Evolutionary conservation across 2,113 vertebrate genomes (phyloP).

Genomic region (Actenoides lindsayi): DNA sequence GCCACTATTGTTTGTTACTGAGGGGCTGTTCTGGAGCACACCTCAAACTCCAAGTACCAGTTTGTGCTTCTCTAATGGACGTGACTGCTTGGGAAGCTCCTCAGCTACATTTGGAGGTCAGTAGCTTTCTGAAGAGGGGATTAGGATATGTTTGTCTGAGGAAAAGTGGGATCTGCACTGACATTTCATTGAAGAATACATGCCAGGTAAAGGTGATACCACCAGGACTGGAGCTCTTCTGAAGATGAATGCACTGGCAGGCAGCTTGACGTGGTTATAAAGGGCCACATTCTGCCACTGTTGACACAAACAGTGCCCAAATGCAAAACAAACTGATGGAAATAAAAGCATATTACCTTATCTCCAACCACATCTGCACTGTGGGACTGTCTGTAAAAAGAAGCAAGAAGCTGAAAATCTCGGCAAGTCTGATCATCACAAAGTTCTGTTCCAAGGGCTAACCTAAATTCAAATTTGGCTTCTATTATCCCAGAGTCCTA

Average conservation of each 20-base stretch:
- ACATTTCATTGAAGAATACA: background rate
- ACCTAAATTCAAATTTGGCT: background rate
- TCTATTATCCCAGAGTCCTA: background rate
- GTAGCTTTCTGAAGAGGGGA: background rate
- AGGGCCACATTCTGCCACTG: background rate
- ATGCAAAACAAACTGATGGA: background rate
- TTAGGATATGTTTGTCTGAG: background rate
- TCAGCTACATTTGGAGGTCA: background rate
- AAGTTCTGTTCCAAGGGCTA: background rate
- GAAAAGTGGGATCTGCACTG: background rate
- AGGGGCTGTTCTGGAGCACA: background rate
- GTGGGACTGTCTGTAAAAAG: background rate
- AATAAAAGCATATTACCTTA: background rate
- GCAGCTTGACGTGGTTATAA: background rate
- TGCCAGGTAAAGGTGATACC: background rate
- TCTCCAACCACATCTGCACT: background rate
- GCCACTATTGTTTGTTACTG: background rate
- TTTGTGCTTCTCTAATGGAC: background rate
- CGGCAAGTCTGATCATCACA: background rate
- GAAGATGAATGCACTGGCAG: background rate
- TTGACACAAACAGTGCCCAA: background rate
- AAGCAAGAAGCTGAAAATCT: background rate
- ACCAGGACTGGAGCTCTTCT: background rate
- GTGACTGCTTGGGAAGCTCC: background rate
- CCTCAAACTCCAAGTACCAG: background rate